Base-by-base conservation (phyloP, 2,888 invertebrate species). In the Drepanosiphum platanoidis region DNA sequence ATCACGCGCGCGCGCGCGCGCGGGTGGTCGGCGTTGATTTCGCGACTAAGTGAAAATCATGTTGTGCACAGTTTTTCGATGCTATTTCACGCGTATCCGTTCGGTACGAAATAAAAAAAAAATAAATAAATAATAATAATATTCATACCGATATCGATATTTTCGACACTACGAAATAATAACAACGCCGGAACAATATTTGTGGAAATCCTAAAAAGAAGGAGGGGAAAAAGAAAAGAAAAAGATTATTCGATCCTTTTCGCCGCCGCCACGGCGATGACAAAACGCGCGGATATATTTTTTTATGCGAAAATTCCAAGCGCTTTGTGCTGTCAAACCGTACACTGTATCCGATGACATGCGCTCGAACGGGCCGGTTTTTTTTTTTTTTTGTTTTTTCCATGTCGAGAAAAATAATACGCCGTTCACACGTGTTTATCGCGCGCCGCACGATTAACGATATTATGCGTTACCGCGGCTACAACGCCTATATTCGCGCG, bases 271-370 rank as follows among this genome's bases (percentile, higher is more conserved):
- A 4, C 52, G 52, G 30, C n/a, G 66, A 66, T 52, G 34, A 15
- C 68, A 46, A 79, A 79, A 79, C 27, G 79, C 5, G 27, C 18
- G 46, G 34, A 32, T 46, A 52, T 34, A n/a, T n/a, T n/a, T 68
- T 79, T 66, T 66, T 68, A 32, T 52, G 18, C 1, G 30, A 42
- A 78, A 64, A 78, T 32, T 68, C 68, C 46, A 52, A 79, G 34
- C 46, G 68, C 79, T 79, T 79, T 68, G 68, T 79, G 68, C 79
- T 79, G 68, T 79, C 79, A 79, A 68, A 68, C 34, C 22, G 32
- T 32, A 34, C 36, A 70, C 15, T 39, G 22, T 39, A 42, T 46
- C n/a, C n/a, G n/a, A n/a, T 68, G 79, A 79, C 66, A 68, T 34
- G n/a, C 68, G n/a, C 30, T 13, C 11, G 64, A 42, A 64, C 27